These are phyloP conservation scores for Catonia carolina DNA, from an alignment of 2,888 invertebrate species.

Conservation along the genomic window DNA sequence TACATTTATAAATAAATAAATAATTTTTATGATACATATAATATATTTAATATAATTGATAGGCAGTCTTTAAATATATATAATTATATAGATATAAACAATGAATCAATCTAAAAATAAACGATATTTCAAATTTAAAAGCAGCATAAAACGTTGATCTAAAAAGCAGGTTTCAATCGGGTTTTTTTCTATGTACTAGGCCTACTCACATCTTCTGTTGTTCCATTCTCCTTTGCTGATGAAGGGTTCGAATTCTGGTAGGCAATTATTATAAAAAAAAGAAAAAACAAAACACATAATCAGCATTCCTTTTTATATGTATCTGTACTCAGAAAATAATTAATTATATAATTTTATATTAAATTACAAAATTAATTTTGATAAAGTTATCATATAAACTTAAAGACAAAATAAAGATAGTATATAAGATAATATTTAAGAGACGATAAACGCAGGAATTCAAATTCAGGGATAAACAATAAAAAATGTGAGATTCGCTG, in stretches of 20 bases:
- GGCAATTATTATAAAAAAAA: neutral
- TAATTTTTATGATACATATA: too few relatives aligned
- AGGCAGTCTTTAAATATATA: too few relatives aligned
- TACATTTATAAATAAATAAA: too few relatives aligned
- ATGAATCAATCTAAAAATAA: neutral
- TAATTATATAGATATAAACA: neutral
- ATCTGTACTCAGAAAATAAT: conserved; percentile 5
- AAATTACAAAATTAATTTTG: neutral
- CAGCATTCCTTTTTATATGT: conserved; percentile 1
- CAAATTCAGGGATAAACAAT: too few relatives aligned
- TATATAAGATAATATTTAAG: too few relatives aligned
- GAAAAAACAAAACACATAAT: conserved; percentile 6
- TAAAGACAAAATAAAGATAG: too few relatives aligned
- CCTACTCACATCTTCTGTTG: conserved; percentile 27
- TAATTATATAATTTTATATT: neutral
- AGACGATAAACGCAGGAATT: too few relatives aligned
- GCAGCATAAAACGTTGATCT: neutral
- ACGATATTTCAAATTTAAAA: neutral
- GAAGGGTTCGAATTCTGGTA: neutral
- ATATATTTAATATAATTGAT: too few relatives aligned
- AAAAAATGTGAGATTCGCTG: too few relatives aligned
- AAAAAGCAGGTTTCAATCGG: neutral
- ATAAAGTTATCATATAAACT: too few relatives aligned
- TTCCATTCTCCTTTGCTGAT: conserved; percentile 21
- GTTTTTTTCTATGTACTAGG: conserved; percentile 15